phyloP scores from a whole-genome alignment of 2,113 vertebrate genomes.

The Psammodynastes pulverulentus region DNA sequence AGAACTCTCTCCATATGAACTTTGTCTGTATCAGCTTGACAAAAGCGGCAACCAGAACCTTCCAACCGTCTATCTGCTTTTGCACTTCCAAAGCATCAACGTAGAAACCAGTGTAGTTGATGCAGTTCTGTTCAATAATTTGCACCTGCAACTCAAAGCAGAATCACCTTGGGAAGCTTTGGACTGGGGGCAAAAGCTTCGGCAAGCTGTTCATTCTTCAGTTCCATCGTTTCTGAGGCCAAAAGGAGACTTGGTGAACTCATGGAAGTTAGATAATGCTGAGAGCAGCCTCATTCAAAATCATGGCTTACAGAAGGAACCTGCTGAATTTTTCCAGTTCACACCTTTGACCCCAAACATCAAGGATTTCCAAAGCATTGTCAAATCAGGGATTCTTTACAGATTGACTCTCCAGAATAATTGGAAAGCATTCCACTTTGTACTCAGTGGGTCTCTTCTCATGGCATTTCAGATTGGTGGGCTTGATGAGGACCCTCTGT shows the following conservation, averaged over 20 bases:
- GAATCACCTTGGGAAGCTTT: constrained; percentile 86
- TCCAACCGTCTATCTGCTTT: constrained; percentile 80
- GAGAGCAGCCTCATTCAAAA: constrained; percentile 46
- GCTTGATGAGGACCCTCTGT: constrained; percentile 82
- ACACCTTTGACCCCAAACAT: constrained; percentile 60
- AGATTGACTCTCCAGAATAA: constrained; percentile 86
- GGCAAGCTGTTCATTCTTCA: constrained; percentile 79
- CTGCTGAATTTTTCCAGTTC: constrained; percentile 73
- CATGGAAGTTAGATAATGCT: constrained; percentile 51
- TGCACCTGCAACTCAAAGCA: constrained; percentile 84
- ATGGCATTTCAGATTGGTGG: constrained; percentile 84
- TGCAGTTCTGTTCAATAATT: constrained; percentile 84
- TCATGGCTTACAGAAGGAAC: constrained; percentile 64
- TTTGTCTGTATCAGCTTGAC: constrained; percentile 86
- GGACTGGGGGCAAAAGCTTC: constrained; percentile 90
- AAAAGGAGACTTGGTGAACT: constrained; percentile 60
- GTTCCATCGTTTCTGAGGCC: constrained; percentile 59
- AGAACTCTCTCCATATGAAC: constrained; percentile 86
- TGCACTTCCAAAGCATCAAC: constrained; percentile 87
- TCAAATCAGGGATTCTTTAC: constrained; percentile 87
- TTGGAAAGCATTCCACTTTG: constrained; percentile 91
- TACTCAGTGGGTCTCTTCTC: constrained; percentile 81
- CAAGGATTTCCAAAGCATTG: constrained; percentile 75
- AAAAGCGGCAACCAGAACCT: constrained; percentile 87
- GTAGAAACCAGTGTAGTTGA: constrained; percentile 84